phyloP scores from a whole-genome alignment of 2,888 invertebrate species.

The Drosophila robusta region DNA sequence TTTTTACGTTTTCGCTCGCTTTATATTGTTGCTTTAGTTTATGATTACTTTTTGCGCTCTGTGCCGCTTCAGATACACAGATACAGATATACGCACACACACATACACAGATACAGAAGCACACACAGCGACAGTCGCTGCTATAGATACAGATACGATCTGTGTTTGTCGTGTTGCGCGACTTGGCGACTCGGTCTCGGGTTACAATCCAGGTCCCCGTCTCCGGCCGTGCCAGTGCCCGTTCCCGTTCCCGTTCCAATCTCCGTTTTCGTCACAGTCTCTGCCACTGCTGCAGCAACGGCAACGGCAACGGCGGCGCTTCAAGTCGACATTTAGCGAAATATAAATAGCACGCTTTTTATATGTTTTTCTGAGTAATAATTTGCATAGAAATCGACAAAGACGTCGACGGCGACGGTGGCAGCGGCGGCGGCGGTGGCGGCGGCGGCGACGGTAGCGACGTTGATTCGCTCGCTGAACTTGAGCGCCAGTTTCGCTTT shows the following conservation, averaged over 20 bases:
- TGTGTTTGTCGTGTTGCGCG: slow-evolving; percentile 65
- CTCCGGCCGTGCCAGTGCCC: slow-evolving; percentile 17
- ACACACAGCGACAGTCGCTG: slow-evolving; percentile 38
- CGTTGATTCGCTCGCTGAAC: slow-evolving; percentile 70
- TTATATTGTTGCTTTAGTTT: slow-evolving; percentile 66
- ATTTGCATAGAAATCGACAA: slow-evolving; percentile 77
- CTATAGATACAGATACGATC: slow-evolving; percentile 75
- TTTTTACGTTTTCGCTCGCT: slow-evolving; percentile 53
- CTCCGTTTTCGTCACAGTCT: slow-evolving; percentile 53
- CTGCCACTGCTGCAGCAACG: slow-evolving; percentile 57
- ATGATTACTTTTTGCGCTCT: slow-evolving; percentile 70
- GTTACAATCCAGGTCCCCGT: slow-evolving; percentile 46
- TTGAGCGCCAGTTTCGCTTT: slow-evolving; percentile 78
- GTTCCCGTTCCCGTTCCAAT: slow-evolving; percentile 26
- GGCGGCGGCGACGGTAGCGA: slow-evolving; percentile 7
- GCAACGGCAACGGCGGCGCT: slow-evolving; percentile 54
- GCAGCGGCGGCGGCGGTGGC: slow-evolving; percentile 6
- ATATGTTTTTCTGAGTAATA: slow-evolving; percentile 73
- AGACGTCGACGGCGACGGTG: slow-evolving; percentile 28
- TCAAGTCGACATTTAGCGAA: slow-evolving; percentile 76
- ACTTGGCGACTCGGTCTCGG: slow-evolving; percentile 59
- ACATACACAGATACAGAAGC: slow-evolving; percentile 19
- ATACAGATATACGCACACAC: slow-evolving; percentile 16
- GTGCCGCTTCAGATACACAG: slow-evolving; percentile 47
- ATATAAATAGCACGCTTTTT: slow-evolving; percentile 79